Evolutionary conservation across 2,888 invertebrate species (phyloP), one percentile per base, ranked within the genome.

Genomic region (Auanema freiburgensis): DNA sequence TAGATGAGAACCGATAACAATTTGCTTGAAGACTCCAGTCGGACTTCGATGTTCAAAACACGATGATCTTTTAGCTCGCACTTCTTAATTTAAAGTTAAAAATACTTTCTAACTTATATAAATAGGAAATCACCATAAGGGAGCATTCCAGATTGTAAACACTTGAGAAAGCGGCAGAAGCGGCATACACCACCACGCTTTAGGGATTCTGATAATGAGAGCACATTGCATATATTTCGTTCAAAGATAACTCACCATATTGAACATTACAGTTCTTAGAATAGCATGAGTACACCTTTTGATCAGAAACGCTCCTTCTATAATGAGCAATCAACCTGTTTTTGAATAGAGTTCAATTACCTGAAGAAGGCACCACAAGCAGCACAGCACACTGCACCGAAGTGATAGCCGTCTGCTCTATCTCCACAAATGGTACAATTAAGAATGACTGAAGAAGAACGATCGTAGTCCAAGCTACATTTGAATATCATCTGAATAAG

Each of bases 311-410:
- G 52, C 63, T 63, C 40, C 69, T 25, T n/a, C 69, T 56, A 56
- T 57, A 69, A 41, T n/a, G n/a, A 18, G 6, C 18, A 21, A 51
- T 51, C 50, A 51, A n/a, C 12, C 3, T 21, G 3, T 49, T 10
- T 52, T 24, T 57, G 41, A 33, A 6, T 25, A 14, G 5, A 24
- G 41, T 24, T 33, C n/a, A n/a, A 33, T 24, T 33, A 64, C 67
- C 67, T 60, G 57, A 68, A 68, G 55, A 73, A 73, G 14, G 73
- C 73, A 5, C 73, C 73, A 46, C 73, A 73, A 8, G 73, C 73
- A 2, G 71, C 73, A 59, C 73, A 73, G 18, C 67, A 65, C 11
- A 73, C 61, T 3, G 73, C 73, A 1, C 73, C 73, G 18, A 73
- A 73, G 55, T 73, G 73, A 41, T 68, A 73, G 33, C 71, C 73